Percentiles rank a stretch among this genome's conserved stretches.
These are phyloP conservation scores for Corythaixoides concolor DNA, from an alignment of 2,113 vertebrate genomes.

Conservation along the genomic window DNA sequence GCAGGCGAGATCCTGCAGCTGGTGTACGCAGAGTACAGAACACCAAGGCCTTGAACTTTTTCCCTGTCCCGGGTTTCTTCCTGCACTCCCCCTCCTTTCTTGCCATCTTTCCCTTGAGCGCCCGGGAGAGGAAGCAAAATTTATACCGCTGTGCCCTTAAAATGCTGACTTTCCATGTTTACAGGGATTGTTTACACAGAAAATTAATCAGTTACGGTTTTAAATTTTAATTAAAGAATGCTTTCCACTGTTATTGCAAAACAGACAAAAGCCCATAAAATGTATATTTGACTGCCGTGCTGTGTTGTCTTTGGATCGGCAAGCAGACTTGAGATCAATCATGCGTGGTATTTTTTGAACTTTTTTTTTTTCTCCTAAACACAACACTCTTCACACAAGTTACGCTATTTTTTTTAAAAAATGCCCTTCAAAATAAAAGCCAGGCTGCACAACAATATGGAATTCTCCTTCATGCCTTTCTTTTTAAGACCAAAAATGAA, in stretches of 20 bases:
- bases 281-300: slow-evolving; percentile 75
- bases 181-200: slow-evolving; percentile 79
- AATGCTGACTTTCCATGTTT: slow-evolving; percentile 80
- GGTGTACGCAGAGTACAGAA: slow-evolving; percentile 8
- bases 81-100: slow-evolving; percentile 40
- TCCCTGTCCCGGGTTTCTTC: slow-evolving; percentile 8
- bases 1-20: slow-evolving; percentile 22
- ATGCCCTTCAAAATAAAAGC: slow-evolving; percentile 76
- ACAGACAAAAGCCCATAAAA: slow-evolving; percentile 83
- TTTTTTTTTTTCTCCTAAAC: slow-evolving; percentile 64
- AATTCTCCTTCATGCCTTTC: slow-evolving; percentile 67
- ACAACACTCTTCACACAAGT: slow-evolving; percentile 73
- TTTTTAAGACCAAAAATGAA: slow-evolving; percentile 59
- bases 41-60: slow-evolving; percentile 49
- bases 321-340: slow-evolving; percentile 73
- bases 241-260: slow-evolving; percentile 81
- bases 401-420: slow-evolving; percentile 55
- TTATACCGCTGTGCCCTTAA: slow-evolving; percentile 69
- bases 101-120: slow-evolving; percentile 36
- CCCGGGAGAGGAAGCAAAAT: slow-evolving; percentile 59
- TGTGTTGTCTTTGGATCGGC: slow-evolving; percentile 77
- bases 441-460: slow-evolving; percentile 51
- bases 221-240: slow-evolving; percentile 87
- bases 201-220: slow-evolving; percentile 86
- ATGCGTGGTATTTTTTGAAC: slow-evolving; percentile 76